Evolutionary conservation across 2,797 vertebrate species (phyloP), one percentile per base, ranked within the genome.

Genomic region (Leptoclinus maculatus): DNA sequence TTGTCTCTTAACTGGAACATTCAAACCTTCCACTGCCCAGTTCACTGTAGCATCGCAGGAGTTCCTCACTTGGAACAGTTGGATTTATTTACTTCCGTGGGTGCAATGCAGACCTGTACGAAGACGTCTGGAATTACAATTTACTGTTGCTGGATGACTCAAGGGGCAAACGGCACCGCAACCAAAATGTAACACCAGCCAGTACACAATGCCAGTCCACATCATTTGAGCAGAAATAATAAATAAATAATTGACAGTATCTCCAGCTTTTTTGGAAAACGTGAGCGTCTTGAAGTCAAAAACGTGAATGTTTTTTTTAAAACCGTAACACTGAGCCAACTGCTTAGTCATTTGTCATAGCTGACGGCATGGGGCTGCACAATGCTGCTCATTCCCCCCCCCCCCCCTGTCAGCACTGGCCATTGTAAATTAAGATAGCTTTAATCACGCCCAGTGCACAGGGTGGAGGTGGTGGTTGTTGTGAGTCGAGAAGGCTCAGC

Each of bases 371-470:
- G 65, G 16, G 17, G 66, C 49, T 45, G 56, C 27, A 66, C 47
- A 64, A 74, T 74, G 73, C 62, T 83, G 72, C 69, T 79, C 75
- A 76, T 83, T 84, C 62, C 80, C 34, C 51, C 68, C 27, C 75
- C 62, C 80, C 34, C 51, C 68, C 27, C 75, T 80, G 74, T 82
- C 84, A 87, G 58, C 43, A 2, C 21, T n/a, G 29, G 70, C 79
- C 60, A 83, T 62, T 84, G 85, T 87, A 41, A 87, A 71, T 78
- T 41, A 78, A 88, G 90, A 82, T 68, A 69, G 73, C 79, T 91
- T 90, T 87, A 89, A 91, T 92, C 87, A 85, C 39, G 16, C 57
- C 76, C 71, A 76, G 76, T 69, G 60, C 43, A 82, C 17, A 63
- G 69, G 34, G 80, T 19, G 72, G 47, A 36, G 57, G 49, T 39